A percentile compares a stretch with the other conserved stretches of the same genome.
phyloP scores from a whole-genome alignment of 2,888 invertebrate genomes.

The Tinea semifulvella region DNA sequence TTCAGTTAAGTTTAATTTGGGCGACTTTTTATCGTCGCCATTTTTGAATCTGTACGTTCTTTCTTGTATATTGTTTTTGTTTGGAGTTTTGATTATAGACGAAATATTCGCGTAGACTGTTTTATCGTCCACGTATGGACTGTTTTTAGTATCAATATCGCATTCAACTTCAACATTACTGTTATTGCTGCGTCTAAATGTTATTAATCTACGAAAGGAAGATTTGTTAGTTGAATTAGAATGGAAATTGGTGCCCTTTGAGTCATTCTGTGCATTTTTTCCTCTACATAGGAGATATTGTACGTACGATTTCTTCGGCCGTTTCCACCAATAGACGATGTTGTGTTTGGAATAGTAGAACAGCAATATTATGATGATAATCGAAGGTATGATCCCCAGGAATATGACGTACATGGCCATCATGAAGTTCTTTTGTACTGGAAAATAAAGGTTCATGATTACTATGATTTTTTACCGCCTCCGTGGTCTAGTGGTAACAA shows the following conservation, averaged over 20 bases:
- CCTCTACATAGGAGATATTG: conserved; percentile 16
- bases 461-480: no score
- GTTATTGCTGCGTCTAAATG: background rate
- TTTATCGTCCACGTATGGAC: conserved; percentile 14
- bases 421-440: conserved; percentile 80
- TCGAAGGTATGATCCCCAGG: conserved; percentile 82
- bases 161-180: background rate
- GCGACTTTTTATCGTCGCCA: no score
- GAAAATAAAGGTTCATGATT: conserved; percentile 34
- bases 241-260: background rate
- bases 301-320: conserved; percentile 63
- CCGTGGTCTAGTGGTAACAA: no score
- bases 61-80: no score
- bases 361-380: conserved; percentile 73
- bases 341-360: conserved; percentile 80
- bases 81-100: conserved; percentile 16
- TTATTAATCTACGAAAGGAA: conserved; percentile 4
- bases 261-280: conserved; percentile 14
- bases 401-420: conserved; percentile 88
- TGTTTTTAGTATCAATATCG: background rate
- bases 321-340: conserved; percentile 62
- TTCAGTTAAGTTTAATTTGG: no score
- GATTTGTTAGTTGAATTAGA: conserved; percentile 5
- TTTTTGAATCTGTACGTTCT: no score
- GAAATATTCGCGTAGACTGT: conserved; percentile 18